A percentile compares a stretch with the other conserved stretches of the same genome.
Conservation (phyloP, 30 jellyfish, hydroid and myxozoan genomes). For the Sanderia malayensis region DNA sequence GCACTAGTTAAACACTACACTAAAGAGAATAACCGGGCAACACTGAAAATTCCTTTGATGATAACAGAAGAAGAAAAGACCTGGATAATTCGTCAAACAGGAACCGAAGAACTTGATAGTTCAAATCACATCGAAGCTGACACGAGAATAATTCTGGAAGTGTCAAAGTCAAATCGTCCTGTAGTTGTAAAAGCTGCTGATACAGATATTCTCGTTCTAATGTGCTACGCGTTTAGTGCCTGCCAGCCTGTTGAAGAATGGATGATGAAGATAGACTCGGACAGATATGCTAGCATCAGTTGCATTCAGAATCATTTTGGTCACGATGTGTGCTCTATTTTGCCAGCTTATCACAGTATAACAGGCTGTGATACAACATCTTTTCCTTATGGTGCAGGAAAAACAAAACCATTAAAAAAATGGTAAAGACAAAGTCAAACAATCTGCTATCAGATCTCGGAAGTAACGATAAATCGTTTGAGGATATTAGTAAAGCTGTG, state of each 20-base stretch:
- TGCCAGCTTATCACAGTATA: background rate
- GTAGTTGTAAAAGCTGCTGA: background rate
- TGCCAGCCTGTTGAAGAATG: slow-evolving; percentile 2
- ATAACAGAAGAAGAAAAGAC: background rate
- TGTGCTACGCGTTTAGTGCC: background rate
- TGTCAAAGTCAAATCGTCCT: background rate
- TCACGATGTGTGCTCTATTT: background rate
- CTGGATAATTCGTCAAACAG: background rate
- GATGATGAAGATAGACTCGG: slow-evolving; percentile 1
- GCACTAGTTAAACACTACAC: background rate
- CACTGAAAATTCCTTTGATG: background rate
- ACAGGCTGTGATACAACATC: background rate
- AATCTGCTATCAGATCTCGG: background rate
- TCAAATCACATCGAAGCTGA: background rate
- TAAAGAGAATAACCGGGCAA: background rate
- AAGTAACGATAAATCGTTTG: background rate
- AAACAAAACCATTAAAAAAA: background rate
- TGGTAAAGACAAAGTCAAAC: background rate
- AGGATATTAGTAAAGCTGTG: background rate
- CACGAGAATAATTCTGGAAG: slow-evolving; percentile 1
- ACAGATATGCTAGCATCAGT: background rate
- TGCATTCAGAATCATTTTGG: background rate
- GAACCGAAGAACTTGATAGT: slow-evolving; percentile 1
- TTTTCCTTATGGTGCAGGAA: background rate
- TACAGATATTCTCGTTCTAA: background rate